Conservation (phyloP, 2,888 invertebrate species). For the Boloria euphrosyne region DNA sequence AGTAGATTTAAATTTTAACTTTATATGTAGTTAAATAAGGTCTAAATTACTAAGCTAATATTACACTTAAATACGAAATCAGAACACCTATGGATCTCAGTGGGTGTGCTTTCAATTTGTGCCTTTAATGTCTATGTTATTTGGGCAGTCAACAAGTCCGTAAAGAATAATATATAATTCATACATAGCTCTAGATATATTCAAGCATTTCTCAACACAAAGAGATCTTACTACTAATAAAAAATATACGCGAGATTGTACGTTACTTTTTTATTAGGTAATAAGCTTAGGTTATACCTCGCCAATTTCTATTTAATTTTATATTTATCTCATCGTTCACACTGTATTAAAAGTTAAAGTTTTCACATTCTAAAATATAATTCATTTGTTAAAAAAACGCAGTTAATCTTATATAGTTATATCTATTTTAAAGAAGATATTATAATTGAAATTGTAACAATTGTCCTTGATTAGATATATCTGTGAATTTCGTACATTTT, state of each 20-base stretch:
- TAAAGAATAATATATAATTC: conserved; percentile 21
- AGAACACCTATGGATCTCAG: conserved; percentile 75
- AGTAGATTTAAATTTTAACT: conserved; percentile 35
- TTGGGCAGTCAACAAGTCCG: conserved; percentile 49
- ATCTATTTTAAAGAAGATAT: conserved; percentile 18
- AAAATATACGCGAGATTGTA: neutral
- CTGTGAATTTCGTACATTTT: conserved; percentile 57
- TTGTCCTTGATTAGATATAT: conserved; percentile 55
- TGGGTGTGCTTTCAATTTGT: conserved; percentile 69
- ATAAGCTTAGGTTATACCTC: too few relatives aligned
- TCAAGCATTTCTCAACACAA: conserved; percentile 12
- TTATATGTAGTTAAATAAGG: conserved; percentile 37
- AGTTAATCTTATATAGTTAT: conserved; percentile 21
- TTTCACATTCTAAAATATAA: too few relatives aligned
- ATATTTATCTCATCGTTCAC: neutral
- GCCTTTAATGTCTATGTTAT: conserved; percentile 64
- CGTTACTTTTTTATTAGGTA: neutral
- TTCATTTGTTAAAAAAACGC: neutral
- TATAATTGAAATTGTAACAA: conserved; percentile 43
- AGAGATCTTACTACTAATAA: conserved; percentile 8
- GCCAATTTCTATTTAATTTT: too few relatives aligned
- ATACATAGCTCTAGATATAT: conserved; percentile 12
- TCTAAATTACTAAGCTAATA: conserved; percentile 39
- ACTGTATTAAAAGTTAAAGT: neutral
- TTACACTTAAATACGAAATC: conserved; percentile 53